Evolutionary conservation across 1,140 invertebrate genomes (phyloP), one percentile per base, ranked within the genome.

Genomic region (Micrasema minimum): DNA sequence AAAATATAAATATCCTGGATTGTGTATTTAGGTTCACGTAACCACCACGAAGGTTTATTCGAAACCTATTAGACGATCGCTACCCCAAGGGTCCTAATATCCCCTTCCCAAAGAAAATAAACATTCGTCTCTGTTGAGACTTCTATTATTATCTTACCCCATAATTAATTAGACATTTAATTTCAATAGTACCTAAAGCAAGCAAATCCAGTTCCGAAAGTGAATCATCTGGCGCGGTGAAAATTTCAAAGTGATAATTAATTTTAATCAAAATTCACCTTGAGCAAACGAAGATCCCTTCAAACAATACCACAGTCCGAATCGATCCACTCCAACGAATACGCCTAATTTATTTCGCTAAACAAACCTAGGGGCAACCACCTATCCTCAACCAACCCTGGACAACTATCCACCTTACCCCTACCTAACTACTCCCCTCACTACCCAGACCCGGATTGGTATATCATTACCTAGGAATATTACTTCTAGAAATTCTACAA

Each of bases 361-460:
- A 67, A 67, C 66, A 67, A 67, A 67, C 66, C 66, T 50, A 53
- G 38, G 22, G 51, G 37, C 66, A 18, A 10, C 51, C 66, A 31
- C 51, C 66, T 67, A 11, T 45, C 20, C 66, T 22, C 38, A 51
- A 23, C 64, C 64, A 22, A 20, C 46, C 35, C 45, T 51, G 64
- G 48, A 37, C 73, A 76, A 78, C 79, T 72, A 78, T 72, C 72
- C 71, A 76, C 41, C 18, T 14, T 48, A 20, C 45, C 5, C 46
- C 16, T 20, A 48, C 14, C 46, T 48, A 10, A 48, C 16, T 20
- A 18, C 10, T 20, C n/a, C 20, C 20, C 46, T 18, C n/a, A 48
- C 26, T 31, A 31, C 7, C 3, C 46, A 48, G 46, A 20, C 14
- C 3, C 26, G 26, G 26, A 31, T 31, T 31, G 7, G 2, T 31